Conservation (phyloP, 2,797 vertebrate genomes). For the Amblyraja radiata region DNA sequence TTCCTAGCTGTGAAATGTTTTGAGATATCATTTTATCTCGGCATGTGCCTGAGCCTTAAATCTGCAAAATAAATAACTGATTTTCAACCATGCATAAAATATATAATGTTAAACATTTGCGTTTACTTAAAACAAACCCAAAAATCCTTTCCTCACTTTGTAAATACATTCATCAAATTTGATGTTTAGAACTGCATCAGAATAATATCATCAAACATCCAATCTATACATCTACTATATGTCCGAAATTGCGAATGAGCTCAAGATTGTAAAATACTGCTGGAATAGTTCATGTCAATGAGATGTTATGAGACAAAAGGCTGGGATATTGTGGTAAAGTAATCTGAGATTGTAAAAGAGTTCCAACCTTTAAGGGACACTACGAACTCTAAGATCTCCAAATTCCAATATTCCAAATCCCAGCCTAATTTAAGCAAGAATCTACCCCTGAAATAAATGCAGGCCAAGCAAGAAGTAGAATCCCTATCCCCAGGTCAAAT, state of each 20-base stretch:
- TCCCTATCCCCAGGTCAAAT: not conserved
- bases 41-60: not conserved
- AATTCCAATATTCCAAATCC: not conserved
- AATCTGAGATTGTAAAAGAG: not conserved
- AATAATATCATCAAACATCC: not conserved
- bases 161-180: not conserved
- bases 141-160: not conserved
- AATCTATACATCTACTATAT: not conserved
- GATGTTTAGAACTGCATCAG: not conserved
- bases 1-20: not conserved
- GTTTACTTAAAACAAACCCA: not conserved
- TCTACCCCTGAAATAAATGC: not conserved
- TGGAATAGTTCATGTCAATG: not conserved
- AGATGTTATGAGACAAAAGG: not conserved
- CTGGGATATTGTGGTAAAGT: not conserved
- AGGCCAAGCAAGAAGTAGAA: not conserved
- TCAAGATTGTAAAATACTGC: not conserved
- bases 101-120: not conserved
- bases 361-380: not conserved
- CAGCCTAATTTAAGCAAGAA: not conserved
- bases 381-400: not conserved
- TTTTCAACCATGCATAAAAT: not conserved
- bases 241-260: not conserved
- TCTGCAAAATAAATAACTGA: not conserved
- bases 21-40: not conserved